Base-by-base conservation (phyloP, 2,797 vertebrate genomes). In the Diplodus sargus region DNA sequence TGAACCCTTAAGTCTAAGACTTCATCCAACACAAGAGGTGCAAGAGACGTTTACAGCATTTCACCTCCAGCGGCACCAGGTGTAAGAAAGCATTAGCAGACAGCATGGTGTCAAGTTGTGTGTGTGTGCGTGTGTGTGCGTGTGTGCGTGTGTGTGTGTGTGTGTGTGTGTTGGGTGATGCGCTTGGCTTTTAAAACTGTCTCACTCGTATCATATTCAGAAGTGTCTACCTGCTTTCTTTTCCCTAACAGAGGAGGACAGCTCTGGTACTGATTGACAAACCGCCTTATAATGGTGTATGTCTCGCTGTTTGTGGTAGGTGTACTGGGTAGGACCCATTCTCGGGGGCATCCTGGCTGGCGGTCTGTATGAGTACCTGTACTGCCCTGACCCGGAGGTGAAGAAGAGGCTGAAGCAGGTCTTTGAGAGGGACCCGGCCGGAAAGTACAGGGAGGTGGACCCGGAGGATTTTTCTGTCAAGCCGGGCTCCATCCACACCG, bases 241-340 rank as follows among this genome's bases (percentile, higher is more conserved):
- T 18, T 16, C 5, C 16, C n/a, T 2, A 62, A 22, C 53, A 17
- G 45, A 65, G 48, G 34, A 48, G 18, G 53, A 60, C n/a, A 39
- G 45, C 23, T 34, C 34, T 30, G 39, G 18, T 20, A 4, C 17
- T 1, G 4, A n/a, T 10, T 11, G 39, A 11, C 9, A 0, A 2
- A 10, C 9, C 2, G 39, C 2, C 39, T 39, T 11, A 39, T 42
- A 49, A 57, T 42, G 9, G 13, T 76, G 42, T 77, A 28, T 79
- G 5, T 25, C 45, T 79, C 25, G 11, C 14, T 85, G 9, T 81
- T 66, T 81, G 13, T 76, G 71, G 3, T 81, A 99, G 98, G 93
- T 99, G 4, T 99, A 99, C 84, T 99, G 98, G 98, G 93, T 98
- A 22, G 98, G 98, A 34, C 98, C 98, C 4, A 89, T 98, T 56